A percentile compares a stretch with the other conserved stretches of the same genome.
These are phyloP conservation scores for Euproctis similis DNA, from an alignment of 2,888 invertebrate genomes.

Conservation along the genomic window DNA sequence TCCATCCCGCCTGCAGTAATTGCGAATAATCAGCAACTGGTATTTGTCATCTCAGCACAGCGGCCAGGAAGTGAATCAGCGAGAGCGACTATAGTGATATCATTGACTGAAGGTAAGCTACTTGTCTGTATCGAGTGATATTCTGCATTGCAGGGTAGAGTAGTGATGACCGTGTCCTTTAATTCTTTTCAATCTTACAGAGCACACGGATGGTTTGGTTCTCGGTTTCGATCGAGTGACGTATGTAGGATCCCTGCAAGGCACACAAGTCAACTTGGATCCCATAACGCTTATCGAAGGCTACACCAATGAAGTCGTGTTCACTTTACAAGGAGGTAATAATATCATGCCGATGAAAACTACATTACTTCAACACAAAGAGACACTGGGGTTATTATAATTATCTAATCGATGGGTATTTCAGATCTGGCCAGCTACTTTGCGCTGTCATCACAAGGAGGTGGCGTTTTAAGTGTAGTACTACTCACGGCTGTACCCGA, in stretches of 20 bases:
- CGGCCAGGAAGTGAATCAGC: constrained; percentile 9
- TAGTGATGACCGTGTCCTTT: no score
- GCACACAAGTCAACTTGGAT: constrained; percentile 14
- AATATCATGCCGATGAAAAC: no score
- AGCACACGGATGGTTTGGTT: not conserved
- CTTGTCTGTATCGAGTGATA: no score
- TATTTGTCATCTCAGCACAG: constrained; percentile 18
- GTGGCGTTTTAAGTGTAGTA: constrained; percentile 9
- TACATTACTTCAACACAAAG: not conserved
- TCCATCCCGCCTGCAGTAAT: constrained; percentile 13
- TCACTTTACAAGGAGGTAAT: constrained; percentile 29
- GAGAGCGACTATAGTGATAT: constrained; percentile 19
- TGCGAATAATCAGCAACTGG: constrained; percentile 18
- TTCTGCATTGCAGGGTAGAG: no score
- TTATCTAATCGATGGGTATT: not conserved
- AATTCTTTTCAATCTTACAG: constrained; percentile 2
- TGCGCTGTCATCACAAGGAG: constrained; percentile 3
- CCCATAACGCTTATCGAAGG: constrained; percentile 29
- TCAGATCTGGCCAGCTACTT: constrained; percentile 17
- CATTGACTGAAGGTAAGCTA: constrained; percentile 7
- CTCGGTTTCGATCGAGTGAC: constrained; percentile 7
- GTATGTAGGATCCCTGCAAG: constrained; percentile 21
- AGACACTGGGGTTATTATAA: not conserved
- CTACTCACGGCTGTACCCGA: constrained; percentile 19
- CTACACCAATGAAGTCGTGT: constrained; percentile 22